A percentile compares a stretch with the other conserved stretches of the same genome.
These are phyloP conservation scores for Amphilophus citrinellus DNA, from an alignment of 2,113 vertebrate genomes.

Conservation along the genomic window DNA sequence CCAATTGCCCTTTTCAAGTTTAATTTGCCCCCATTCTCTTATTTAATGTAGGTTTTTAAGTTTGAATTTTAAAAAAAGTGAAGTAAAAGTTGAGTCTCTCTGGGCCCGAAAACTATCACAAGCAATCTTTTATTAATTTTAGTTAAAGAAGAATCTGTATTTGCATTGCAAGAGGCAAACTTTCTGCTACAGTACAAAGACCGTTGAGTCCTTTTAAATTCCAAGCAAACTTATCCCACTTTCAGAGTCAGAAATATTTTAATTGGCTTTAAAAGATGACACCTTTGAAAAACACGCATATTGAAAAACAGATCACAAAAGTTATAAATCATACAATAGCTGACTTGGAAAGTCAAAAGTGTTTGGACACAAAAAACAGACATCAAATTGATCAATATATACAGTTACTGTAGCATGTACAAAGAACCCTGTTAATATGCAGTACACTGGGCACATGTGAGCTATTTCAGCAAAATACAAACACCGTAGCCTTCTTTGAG, in stretches of 20 bases:
- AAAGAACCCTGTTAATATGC: slow-evolving; percentile 60
- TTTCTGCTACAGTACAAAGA: not conserved
- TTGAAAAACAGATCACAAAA: slow-evolving; percentile 73
- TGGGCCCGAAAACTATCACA: not conserved
- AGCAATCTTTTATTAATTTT: not conserved
- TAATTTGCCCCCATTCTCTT: not conserved
- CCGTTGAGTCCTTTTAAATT: slow-evolving; percentile 9
- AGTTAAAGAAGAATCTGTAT: not conserved
- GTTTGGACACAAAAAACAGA: slow-evolving; percentile 58
- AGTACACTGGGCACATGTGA: slow-evolving; percentile 62
- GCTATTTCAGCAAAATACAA: slow-evolving; percentile 29
- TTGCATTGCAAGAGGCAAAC: not conserved
- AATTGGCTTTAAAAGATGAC: slow-evolving; percentile 70
- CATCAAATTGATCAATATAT: slow-evolving; percentile 65
- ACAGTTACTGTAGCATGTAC: slow-evolving; percentile 69
- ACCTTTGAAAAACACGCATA: slow-evolving; percentile 60
- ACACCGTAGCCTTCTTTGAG: slow-evolving; percentile 28
- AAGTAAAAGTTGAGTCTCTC: not conserved
- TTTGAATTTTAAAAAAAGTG: not conserved
- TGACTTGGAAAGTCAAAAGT: slow-evolving; percentile 57
- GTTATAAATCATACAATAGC: slow-evolving; percentile 71
- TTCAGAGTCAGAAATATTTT: slow-evolving; percentile 57
- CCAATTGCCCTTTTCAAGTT: not conserved
- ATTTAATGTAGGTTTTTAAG: not conserved
- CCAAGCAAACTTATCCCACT: slow-evolving; percentile 42